Base-by-base conservation (phyloP, 2,888 invertebrate species). In the Chironomus tentans region DNA sequence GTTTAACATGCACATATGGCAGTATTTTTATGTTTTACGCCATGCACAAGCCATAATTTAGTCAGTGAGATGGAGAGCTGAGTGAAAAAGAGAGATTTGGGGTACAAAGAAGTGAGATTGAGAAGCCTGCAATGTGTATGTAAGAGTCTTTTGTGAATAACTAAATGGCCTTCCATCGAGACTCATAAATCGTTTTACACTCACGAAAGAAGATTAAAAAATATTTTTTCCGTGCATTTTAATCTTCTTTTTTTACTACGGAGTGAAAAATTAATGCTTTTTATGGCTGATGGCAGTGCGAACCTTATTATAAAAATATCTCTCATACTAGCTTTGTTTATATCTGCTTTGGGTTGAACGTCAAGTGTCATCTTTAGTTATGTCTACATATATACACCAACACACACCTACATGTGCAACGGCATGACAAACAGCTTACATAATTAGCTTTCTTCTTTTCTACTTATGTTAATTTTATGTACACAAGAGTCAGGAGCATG, bases 371-470 rank as follows among this genome's bases (percentile, higher is more conserved):
- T 24, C 13, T 56, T 15, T 56, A 18, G 18, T 38, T 38, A 56
- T 56, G 56, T 56, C 56, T 56, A 38, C 38, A 28, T 4, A 28
- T 28, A 28, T 28, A 28, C 28, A 28, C 4, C n/a, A n/a, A 28
- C 5, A 38, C 10, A 38, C 38, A 38, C 38, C 38, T 38, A 38
- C 38, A 38, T 38, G 38, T 38, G 38, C 38, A 38, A 38, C 38
- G 56, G 18, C 56, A 56, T 7, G 56, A 56, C 18, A 18, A 56
- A 56, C n/a, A 56, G 28, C 46, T 68, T 68, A 46, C 68, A 68
- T 68, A 68, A 68, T 68, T 68, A 68, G 68, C 68, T 24, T 24
- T 65, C 65, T 65, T 65, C 65, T 65, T 24, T 24, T 65, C 65
- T 65, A 24, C 65, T 65, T 38, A 38, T 38, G 38, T 38, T 38